Percentiles rank a stretch among this genome's conserved stretches.
Conservation (phyloP, 2,888 invertebrate genomes). For the Morpho achilles region DNA sequence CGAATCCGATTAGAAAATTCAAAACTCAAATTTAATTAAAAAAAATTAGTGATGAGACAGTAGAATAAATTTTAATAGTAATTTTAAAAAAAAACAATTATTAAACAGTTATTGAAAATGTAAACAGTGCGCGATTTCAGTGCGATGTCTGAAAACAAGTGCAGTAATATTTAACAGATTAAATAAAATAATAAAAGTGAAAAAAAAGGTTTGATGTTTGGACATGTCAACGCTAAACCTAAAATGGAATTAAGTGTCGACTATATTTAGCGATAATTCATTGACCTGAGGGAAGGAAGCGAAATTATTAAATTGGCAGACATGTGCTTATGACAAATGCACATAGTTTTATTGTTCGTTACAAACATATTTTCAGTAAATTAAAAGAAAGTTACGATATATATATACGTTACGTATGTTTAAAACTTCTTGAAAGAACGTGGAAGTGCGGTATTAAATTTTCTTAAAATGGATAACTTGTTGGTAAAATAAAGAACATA, state of each 20-base stretch:
- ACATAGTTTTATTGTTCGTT: conserved; percentile 31
- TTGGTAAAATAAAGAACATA: too few relatives aligned
- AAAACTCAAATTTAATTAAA: too few relatives aligned
- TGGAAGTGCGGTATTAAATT: too few relatives aligned
- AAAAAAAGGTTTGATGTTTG: neutral
- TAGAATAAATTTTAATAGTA: neutral
- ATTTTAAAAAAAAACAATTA: too few relatives aligned
- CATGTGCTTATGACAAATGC: conserved; percentile 49
- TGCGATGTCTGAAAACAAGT: conserved; percentile 1
- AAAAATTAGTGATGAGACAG: conserved; percentile 15
- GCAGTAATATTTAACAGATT: neutral
- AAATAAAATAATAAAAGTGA: neutral
- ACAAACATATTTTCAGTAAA: conserved; percentile 9
- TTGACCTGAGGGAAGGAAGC: conserved; percentile 54
- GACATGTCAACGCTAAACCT: neutral
- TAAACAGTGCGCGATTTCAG: conserved; percentile 7
- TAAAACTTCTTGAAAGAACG: too few relatives aligned
- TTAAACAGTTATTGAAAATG: neutral
- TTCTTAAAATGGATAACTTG: too few relatives aligned
- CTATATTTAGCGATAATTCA: conserved; percentile 43
- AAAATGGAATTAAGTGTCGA: conserved; percentile 15
- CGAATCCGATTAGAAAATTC: conserved; percentile 14
- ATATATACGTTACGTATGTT: too few relatives aligned
- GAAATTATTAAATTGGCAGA: conserved; percentile 50
- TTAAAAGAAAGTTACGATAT: too few relatives aligned